A percentile compares a stretch with the other conserved stretches of the same genome.
These are phyloP conservation scores for Melanchra persicariae DNA, from an alignment of 2,888 invertebrate genomes.

Conservation along the genomic window DNA sequence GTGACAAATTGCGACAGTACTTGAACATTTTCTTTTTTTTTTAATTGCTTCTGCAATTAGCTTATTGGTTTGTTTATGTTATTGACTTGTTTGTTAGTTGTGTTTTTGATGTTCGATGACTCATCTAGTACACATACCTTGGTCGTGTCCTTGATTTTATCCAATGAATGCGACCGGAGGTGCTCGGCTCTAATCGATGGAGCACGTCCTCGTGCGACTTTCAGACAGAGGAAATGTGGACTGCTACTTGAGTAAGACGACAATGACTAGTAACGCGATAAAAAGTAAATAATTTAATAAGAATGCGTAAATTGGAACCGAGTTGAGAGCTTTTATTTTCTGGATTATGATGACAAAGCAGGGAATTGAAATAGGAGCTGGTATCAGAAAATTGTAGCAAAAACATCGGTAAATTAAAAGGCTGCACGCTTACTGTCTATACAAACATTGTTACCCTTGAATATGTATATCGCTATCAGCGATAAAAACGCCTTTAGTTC, in stretches of 20 bases:
- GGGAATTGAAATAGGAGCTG: background rate
- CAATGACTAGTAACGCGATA: constrained; percentile 1
- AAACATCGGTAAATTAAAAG: background rate
- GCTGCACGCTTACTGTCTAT: no score
- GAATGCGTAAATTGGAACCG: background rate
- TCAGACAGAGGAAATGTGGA: constrained; percentile 47
- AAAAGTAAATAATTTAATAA: background rate
- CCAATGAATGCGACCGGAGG: constrained; percentile 43
- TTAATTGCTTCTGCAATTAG: no score
- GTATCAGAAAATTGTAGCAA: background rate
- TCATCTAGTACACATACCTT: constrained; percentile 22
- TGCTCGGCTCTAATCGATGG: constrained; percentile 46
- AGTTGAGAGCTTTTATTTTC: background rate
- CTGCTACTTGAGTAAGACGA: background rate
- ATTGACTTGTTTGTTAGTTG: background rate
- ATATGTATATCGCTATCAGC: background rate
- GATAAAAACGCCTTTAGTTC: background rate
- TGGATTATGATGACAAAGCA: background rate
- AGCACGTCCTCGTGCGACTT: constrained; percentile 46
- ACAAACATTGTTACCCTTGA: background rate
- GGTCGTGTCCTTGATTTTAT: constrained; percentile 52
- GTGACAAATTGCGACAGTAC: no score
- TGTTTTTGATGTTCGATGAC: constrained; percentile 22
- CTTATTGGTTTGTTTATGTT: background rate
- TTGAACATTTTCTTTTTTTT: no score